Percentiles rank a stretch among this genome's conserved stretches.
Conservation (phyloP, 1,140 invertebrate genomes). For the Euwallacea similis region DNA sequence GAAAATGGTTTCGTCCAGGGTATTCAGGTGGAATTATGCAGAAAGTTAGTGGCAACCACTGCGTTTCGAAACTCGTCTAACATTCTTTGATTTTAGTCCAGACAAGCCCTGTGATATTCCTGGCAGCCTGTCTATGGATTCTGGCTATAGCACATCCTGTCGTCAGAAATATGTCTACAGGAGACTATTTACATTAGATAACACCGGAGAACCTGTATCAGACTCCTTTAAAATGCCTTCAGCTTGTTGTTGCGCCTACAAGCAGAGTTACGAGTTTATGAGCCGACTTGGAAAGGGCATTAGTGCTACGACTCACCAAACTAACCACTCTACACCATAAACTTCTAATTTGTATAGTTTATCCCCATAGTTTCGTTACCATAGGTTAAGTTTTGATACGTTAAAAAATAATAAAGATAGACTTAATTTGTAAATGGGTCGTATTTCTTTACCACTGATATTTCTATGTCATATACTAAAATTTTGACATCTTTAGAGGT, state of each 20-base stretch:
- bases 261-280: conserved; percentile 10
- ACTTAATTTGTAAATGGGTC: too few species aligned
- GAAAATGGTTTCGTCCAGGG: conserved; percentile 58
- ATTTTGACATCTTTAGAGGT: too few species aligned
- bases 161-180: conserved; percentile 66
- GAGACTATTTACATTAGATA: conserved; percentile 57
- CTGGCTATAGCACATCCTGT: conserved; percentile 59
- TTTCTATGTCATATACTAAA: too few species aligned
- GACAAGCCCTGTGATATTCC: conserved; percentile 51
- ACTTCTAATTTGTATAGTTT: background rate
- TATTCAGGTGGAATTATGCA: conserved; percentile 60
- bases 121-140: conserved; percentile 49
- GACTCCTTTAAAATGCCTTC: conserved; percentile 63
- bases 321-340: too few species aligned
- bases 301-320: background rate
- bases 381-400: too few species aligned
- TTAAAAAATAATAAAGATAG: too few species aligned
- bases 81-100: conserved; percentile 33
- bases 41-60: conserved; percentile 51
- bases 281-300: background rate
- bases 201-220: conserved; percentile 55
- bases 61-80: background rate
- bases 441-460: too few species aligned
- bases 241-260: conserved; percentile 63
- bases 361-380: too few species aligned